Percentiles rank a stretch among this genome's conserved stretches.
phyloP scores from a whole-genome alignment of 2,888 invertebrate species.

The Lottia gigantea region DNA sequence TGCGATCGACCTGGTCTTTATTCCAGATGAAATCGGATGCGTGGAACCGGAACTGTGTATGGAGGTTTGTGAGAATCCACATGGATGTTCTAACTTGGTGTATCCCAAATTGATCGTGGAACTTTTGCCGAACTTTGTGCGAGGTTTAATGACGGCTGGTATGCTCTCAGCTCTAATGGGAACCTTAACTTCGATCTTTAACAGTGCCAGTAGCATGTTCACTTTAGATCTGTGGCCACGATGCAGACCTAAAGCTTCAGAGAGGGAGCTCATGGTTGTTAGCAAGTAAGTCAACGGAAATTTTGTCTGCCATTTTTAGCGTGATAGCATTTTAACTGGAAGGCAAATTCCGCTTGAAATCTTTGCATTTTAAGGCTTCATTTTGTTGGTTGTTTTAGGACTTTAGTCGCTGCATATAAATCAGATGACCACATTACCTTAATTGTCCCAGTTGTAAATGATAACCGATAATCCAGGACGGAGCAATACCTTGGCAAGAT shows the following conservation, averaged over 20 bases:
- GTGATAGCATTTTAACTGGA: too few relatives aligned
- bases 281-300: slow-evolving; percentile 44
- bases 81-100: slow-evolving; percentile 71
- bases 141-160: slow-evolving; percentile 70
- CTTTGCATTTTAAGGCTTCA: too few relatives aligned
- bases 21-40: slow-evolving; percentile 69
- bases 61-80: slow-evolving; percentile 67
- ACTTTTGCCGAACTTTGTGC: slow-evolving; percentile 68
- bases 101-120: slow-evolving; percentile 71
- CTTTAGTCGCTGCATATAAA: too few relatives aligned
- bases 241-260: slow-evolving; percentile 53
- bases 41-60: slow-evolving; percentile 69
- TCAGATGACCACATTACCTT: too few relatives aligned
- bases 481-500: too few relatives aligned
- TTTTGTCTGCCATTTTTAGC: too few relatives aligned
- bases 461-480: too few relatives aligned
- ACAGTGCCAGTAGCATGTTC: slow-evolving; percentile 72
- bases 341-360: too few relatives aligned
- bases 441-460: too few relatives aligned
- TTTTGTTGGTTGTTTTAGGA: too few relatives aligned
- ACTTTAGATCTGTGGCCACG: slow-evolving; percentile 71
- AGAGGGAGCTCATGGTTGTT: slow-evolving; percentile 65
- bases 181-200: slow-evolving; percentile 72
- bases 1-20: not conserved
- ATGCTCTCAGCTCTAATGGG: slow-evolving; percentile 73